Conservation (phyloP, 2,888 invertebrate genomes). For the Athripsodes cinereus region DNA sequence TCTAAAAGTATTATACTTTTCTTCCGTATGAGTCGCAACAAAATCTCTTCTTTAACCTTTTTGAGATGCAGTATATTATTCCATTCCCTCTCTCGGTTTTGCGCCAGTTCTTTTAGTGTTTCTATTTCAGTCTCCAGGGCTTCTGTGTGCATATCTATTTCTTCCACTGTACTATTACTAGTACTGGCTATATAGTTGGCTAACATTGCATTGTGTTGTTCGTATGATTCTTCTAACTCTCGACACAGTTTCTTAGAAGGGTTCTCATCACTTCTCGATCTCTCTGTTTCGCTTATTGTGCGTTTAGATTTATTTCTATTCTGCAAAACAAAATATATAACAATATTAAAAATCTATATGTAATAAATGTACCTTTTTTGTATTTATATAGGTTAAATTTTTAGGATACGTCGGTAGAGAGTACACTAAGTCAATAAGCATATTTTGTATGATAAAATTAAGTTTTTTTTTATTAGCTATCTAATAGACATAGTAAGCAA, state of each 20-base stretch:
- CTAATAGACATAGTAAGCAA: no score
- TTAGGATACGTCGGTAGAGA: no score
- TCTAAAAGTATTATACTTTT: constrained; percentile 48
- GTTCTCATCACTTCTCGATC: constrained; percentile 39
- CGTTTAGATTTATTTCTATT: constrained; percentile 12
- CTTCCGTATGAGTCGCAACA: constrained; percentile 63
- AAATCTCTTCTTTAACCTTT: constrained; percentile 78
- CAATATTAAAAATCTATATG: no score
- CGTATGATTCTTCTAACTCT: constrained; percentile 48
- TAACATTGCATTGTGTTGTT: constrained; percentile 54
- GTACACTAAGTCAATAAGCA: no score
- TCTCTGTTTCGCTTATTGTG: constrained; percentile 8
- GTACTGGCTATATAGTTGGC: constrained; percentile 59
- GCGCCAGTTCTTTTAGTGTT: constrained; percentile 65
- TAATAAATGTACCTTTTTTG: no score
- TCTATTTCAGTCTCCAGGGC: constrained; percentile 62
- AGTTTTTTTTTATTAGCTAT: no score
- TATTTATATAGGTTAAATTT: no score
- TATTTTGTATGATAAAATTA: no score
- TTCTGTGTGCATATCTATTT: constrained; percentile 57
- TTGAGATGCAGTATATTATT: constrained; percentile 76
- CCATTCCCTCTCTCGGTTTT: constrained; percentile 81
- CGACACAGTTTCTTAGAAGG: constrained; percentile 47
- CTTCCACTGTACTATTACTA: constrained; percentile 54
- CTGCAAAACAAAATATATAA: not conserved